Percentiles rank a stretch among this genome's conserved stretches.
These are phyloP conservation scores for Platysteira castanea DNA, from an alignment of 2,113 vertebrate genomes.

Conservation along the genomic window DNA sequence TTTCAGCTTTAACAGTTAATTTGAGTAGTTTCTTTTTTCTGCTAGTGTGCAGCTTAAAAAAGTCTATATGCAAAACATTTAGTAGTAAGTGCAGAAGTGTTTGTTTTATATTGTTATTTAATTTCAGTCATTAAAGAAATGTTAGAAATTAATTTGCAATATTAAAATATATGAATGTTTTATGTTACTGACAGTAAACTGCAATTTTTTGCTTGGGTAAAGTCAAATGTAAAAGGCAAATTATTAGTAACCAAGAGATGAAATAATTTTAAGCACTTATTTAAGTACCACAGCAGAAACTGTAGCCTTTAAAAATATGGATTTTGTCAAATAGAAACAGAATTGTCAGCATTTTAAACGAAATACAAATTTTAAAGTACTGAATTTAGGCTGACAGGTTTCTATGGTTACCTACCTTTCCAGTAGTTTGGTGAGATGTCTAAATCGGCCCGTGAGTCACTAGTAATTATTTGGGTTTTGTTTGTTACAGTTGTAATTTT, in stretches of 20 bases:
- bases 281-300: constrained; percentile 50
- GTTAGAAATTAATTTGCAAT: constrained; percentile 28
- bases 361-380: constrained; percentile 66
- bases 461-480: constrained; percentile 79
- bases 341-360: constrained; percentile 66
- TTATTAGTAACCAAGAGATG: constrained; percentile 26
- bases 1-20: constrained; percentile 63
- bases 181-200: constrained; percentile 25
- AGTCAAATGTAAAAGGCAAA: constrained; percentile 42
- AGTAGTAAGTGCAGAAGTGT: constrained; percentile 28
- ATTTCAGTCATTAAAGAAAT: constrained; percentile 47
- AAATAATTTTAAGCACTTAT: constrained; percentile 53
- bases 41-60: constrained; percentile 16
- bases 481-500: constrained; percentile 76
- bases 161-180: constrained; percentile 35
- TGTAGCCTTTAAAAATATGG: constrained; percentile 40
- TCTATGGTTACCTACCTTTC: constrained; percentile 72
- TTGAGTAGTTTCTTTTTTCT: neutral
- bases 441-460: constrained; percentile 74
- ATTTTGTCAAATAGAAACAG: constrained; percentile 50
- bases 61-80: constrained; percentile 30
- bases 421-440: constrained; percentile 65
- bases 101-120: constrained; percentile 47
- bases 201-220: constrained; percentile 4
- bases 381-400: constrained; percentile 71